Conservation (phyloP, 2,888 invertebrate species). For the Gortyna flavago region DNA sequence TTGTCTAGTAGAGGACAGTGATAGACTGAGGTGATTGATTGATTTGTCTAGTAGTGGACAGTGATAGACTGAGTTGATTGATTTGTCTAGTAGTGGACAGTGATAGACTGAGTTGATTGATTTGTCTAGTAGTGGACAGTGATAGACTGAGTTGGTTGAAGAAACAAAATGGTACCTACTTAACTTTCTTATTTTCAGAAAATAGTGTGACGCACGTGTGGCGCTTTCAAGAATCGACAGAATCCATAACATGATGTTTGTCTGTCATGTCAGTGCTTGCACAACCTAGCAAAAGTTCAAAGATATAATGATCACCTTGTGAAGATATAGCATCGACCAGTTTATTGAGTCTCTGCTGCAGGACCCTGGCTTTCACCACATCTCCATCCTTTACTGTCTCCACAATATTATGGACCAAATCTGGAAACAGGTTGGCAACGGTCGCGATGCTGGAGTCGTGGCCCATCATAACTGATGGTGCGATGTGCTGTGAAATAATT, state of each 20-base stretch:
- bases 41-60: background rate
- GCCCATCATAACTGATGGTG: conserved; percentile 91
- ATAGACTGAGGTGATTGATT: background rate
- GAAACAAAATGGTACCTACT: background rate
- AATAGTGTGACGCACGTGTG: background rate
- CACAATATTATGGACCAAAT: conserved; percentile 87
- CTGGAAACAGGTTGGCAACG: conserved; percentile 91
- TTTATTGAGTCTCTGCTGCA: conserved; percentile 87
- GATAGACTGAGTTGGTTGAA: background rate
- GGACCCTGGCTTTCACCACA: conserved; percentile 78
- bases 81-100: background rate
- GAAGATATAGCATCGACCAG: conserved; percentile 82
- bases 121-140: background rate
- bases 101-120: background rate
- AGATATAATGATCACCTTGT: conserved; percentile 79
- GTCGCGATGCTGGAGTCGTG: conserved; percentile 93
- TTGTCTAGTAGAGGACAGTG: background rate
- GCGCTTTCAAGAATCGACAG: background rate
- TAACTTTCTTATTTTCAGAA: background rate
- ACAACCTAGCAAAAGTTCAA: background rate
- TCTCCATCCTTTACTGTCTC: conserved; percentile 82
- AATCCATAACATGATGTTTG: background rate
- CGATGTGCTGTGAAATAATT: conserved; percentile 87
- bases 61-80: background rate
- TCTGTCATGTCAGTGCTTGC: background rate